A percentile compares a stretch with the other conserved stretches of the same genome.
phyloP scores from a whole-genome alignment of 2,888 invertebrate genomes.

The Odontothrips loti region DNA sequence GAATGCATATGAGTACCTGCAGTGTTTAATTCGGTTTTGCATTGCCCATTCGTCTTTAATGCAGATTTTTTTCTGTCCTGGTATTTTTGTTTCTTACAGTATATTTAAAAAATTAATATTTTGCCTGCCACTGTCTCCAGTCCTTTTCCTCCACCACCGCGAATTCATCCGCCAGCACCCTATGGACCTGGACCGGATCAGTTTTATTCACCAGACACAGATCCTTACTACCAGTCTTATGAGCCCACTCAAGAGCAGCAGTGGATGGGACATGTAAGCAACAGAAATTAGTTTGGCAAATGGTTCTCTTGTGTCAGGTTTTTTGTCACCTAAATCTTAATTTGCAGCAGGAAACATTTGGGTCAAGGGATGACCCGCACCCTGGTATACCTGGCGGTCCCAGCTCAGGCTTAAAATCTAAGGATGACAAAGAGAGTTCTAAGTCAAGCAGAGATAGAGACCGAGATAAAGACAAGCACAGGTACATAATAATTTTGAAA shows the following conservation, averaged over 20 bases:
- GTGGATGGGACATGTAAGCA: slow-evolving; percentile 57
- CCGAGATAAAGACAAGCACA: slow-evolving; percentile 43
- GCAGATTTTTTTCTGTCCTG: neutral
- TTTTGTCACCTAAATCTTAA: slow-evolving; percentile 27
- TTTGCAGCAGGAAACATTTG: slow-evolving; percentile 22
- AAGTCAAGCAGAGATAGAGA: slow-evolving; percentile 45
- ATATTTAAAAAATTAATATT: slow-evolving; percentile 32
- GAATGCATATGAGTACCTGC: too few relatives aligned
- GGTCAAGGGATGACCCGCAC: neutral
- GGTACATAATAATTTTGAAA: slow-evolving; percentile 41
- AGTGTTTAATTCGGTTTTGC: too few relatives aligned
- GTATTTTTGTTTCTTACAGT: neutral
- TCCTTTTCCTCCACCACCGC: neutral
- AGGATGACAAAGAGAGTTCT: slow-evolving; percentile 34
- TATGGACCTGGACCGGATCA: slow-evolving; percentile 35
- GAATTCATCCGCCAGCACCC: neutral
- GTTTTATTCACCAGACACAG: slow-evolving; percentile 41
- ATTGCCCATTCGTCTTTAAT: neutral
- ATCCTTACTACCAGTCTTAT: slow-evolving; percentile 56
- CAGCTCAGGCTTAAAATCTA: slow-evolving; percentile 48
- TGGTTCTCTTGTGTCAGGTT: slow-evolving; percentile 9
- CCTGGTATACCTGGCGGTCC: neutral
- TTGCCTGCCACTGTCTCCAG: neutral
- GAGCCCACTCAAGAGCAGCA: slow-evolving; percentile 71
- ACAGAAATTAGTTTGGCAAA: slow-evolving; percentile 32